Evolutionary conservation across 1,140 invertebrate genomes (phyloP).

Genomic region (Drosophila triauraria): DNA sequence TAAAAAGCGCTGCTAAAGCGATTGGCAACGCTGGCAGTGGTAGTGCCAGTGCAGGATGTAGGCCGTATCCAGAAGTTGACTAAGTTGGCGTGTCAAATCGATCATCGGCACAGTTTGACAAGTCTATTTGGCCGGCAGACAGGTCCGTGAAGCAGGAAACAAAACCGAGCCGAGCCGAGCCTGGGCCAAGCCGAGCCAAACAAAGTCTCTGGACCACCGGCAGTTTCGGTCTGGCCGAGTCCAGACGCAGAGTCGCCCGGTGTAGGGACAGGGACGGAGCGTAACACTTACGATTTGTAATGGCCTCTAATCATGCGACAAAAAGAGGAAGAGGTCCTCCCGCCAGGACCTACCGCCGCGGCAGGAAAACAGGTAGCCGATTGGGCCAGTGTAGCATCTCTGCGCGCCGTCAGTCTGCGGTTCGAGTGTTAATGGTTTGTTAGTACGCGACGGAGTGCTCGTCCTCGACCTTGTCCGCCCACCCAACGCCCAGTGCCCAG

Average conservation of each 20-base stretch:
- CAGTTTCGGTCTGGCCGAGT: slow-evolving; percentile 28
- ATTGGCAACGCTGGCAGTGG: slow-evolving; percentile 68
- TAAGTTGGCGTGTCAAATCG: slow-evolving; percentile 82
- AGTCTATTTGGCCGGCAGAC: slow-evolving; percentile 62
- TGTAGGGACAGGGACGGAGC: slow-evolving; percentile 32
- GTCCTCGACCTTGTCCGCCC: slow-evolving; percentile 18
- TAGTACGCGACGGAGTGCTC: slow-evolving; percentile 57
- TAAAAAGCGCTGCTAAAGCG: slow-evolving; percentile 77
- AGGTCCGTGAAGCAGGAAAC: slow-evolving; percentile 39
- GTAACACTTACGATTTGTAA: slow-evolving; percentile 83
- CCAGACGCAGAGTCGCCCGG: slow-evolving; percentile 39
- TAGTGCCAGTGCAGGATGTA: slow-evolving; percentile 26
- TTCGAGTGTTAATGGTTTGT: slow-evolving; percentile 82
- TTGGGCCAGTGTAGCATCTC: slow-evolving; percentile 6
- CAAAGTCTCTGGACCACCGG: slow-evolving; percentile 53
- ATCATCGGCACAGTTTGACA: slow-evolving; percentile 83
- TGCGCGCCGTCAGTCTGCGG: slow-evolving; percentile 55
- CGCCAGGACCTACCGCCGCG: slow-evolving; percentile 65
- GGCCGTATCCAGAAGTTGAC: slow-evolving; percentile 57
- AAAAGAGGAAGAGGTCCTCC: slow-evolving; percentile 27
- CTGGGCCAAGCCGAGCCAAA: slow-evolving; percentile 1
- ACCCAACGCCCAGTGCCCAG: background rate
- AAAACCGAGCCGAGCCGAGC: slow-evolving; percentile 16
- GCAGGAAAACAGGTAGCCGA: slow-evolving; percentile 60
- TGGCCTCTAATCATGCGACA: slow-evolving; percentile 78